These are phyloP conservation scores for Zapus hudsonius DNA, from an alignment of 2,113 vertebrate species.

Conservation along the genomic window DNA sequence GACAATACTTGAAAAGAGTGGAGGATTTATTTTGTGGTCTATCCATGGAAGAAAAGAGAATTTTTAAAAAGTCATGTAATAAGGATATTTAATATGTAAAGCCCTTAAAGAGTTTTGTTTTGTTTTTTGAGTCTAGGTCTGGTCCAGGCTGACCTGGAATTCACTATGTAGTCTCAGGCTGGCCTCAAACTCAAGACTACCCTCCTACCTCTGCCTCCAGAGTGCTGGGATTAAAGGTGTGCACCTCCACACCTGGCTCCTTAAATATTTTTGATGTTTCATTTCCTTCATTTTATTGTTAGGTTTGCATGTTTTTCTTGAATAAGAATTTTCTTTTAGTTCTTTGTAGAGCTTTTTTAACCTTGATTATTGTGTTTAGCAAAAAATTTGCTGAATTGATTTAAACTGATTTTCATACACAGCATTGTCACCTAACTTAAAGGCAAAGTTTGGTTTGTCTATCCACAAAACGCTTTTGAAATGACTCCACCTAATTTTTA, in stretches of 20 bases:
- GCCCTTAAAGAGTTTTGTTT: background rate
- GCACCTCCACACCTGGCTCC: too few species aligned
- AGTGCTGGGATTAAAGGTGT: too few species aligned
- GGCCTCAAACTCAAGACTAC: too few species aligned
- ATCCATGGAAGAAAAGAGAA: background rate
- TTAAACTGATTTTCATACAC: slow-evolving; percentile 5
- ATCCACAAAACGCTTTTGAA: background rate
- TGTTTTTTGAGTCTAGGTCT: too few species aligned
- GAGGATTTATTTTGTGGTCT: background rate
- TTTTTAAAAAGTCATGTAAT: background rate
- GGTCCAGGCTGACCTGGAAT: too few species aligned
- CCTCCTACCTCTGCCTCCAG: too few species aligned
- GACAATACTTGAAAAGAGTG: background rate
- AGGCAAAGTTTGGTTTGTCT: background rate
- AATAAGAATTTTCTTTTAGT: background rate
- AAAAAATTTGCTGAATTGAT: slow-evolving; percentile 44
- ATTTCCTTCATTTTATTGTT: slow-evolving; percentile 38
- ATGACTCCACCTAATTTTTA: background rate
- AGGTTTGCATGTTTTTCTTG: slow-evolving; percentile 6
- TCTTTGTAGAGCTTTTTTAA: background rate
- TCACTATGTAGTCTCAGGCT: too few species aligned
- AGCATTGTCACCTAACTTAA: background rate
- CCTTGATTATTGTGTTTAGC: background rate
- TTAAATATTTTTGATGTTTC: background rate
- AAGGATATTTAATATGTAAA: background rate